Evolutionary conservation across 1,140 invertebrate genomes (phyloP).

Genomic region (Drosophila insularis): DNA sequence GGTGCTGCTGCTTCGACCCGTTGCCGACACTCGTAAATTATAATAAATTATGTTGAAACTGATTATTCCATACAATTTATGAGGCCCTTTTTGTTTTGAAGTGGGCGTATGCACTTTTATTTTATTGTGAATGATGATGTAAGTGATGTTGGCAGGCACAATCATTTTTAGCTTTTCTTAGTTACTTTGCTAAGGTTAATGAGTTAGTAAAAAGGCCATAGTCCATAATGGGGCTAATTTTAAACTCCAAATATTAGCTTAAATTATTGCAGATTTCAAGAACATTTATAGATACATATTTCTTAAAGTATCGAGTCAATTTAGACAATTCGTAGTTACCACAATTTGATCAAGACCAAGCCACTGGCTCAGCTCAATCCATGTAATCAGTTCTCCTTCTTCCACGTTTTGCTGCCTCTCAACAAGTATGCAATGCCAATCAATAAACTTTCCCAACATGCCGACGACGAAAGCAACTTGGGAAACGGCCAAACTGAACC

Average conservation of each 20-base stretch:
- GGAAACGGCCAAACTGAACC: conserved; percentile 8
- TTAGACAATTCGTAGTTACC: not conserved
- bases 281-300: not conserved
- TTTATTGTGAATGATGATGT: conserved; percentile 81
- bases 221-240: no score
- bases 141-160: conserved; percentile 74
- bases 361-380: not conserved
- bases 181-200: conserved; percentile 2
- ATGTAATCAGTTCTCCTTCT: not conserved
- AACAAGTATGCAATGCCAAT: conserved; percentile 57
- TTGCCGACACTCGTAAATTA: conserved; percentile 79
- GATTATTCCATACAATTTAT: conserved; percentile 80
- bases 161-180: not conserved
- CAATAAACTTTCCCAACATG: conserved; percentile 58
- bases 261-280: not conserved
- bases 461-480: conserved; percentile 33
- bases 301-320: not conserved
- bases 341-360: not conserved
- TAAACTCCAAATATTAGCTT: not conserved
- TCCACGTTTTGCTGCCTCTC: not conserved
- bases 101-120: conserved; percentile 80
- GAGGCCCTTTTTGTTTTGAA: conserved; percentile 64
- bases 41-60: conserved; percentile 81
- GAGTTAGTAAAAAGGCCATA: not conserved
- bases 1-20: conserved; percentile 33